These are phyloP conservation scores for Nomada lathburiana DNA, from an alignment of 2,888 invertebrate genomes.

Conservation along the genomic window DNA sequence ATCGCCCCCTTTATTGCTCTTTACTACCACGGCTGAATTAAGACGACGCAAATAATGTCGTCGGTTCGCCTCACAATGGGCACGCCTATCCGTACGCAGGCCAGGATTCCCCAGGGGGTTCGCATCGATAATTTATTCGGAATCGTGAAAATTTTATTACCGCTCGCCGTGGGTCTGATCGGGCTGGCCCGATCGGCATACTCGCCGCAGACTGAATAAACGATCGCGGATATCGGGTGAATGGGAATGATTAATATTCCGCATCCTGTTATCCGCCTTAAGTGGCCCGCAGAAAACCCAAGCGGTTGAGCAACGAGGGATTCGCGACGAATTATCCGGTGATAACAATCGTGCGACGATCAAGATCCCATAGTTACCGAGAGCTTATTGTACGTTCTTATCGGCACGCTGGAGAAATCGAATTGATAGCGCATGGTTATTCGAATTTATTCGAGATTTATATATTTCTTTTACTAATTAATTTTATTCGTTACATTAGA, in stretches of 20 bases:
- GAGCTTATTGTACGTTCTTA: conserved; percentile 4
- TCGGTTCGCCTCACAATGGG: conserved; percentile 37
- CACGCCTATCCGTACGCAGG: conserved; percentile 50
- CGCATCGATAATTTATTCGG: conserved; percentile 60
- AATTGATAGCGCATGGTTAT: not conserved
- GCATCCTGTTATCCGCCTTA: conserved; percentile 59
- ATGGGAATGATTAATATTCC: conserved; percentile 67
- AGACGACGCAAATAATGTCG: conserved; percentile 63
- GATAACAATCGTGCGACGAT: conserved; percentile 47
- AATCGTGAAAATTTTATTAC: conserved; percentile 68
- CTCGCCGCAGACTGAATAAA: conserved; percentile 49
- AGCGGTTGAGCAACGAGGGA: conserved; percentile 19
- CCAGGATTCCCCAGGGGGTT: conserved; percentile 10
- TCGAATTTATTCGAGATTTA: not conserved
- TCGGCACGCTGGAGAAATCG: not conserved
- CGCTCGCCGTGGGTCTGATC: conserved; percentile 40
- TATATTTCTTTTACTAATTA: too few relatives aligned
- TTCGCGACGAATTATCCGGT: conserved; percentile 51
- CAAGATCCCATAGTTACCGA: not conserved
- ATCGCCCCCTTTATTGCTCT: conserved; percentile 63
- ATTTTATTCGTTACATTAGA: too few relatives aligned
- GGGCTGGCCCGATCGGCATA: conserved; percentile 26
- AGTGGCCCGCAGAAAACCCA: conserved; percentile 52
- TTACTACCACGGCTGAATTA: conserved; percentile 60
- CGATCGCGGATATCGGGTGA: conserved; percentile 67